phyloP scores from a whole-genome alignment of 2,888 invertebrate genomes.

The Leistus spinibarbis region DNA sequence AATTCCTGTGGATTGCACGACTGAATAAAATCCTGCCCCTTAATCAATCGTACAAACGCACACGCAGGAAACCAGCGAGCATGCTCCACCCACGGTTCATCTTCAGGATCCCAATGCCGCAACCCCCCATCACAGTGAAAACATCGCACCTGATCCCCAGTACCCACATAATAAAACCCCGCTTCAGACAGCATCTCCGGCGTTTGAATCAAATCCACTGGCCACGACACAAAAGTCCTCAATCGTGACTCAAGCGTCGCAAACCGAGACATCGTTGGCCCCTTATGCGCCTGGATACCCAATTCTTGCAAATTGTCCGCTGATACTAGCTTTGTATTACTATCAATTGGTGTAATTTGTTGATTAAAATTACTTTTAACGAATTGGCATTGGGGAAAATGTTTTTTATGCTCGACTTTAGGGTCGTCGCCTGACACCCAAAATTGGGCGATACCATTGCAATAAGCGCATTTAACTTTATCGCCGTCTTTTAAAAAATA shows the following conservation, averaged over 20 bases:
- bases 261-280: constrained; percentile 70
- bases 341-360: constrained; percentile 1
- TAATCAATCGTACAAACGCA: constrained; percentile 79
- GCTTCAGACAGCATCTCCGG: constrained; percentile 81
- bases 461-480: constrained; percentile 81
- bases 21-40: constrained; percentile 79
- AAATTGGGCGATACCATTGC: constrained; percentile 70
- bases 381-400: constrained; percentile 67
- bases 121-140: constrained; percentile 95
- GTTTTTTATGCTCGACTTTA: constrained; percentile 68
- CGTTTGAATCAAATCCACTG: constrained; percentile 73
- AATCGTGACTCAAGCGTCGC: constrained; percentile 73
- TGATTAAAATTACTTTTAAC: constrained; percentile 56
- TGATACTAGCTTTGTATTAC: constrained; percentile 53
- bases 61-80: constrained; percentile 93
- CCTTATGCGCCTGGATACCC: constrained; percentile 65
- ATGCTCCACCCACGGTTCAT: constrained; percentile 94
- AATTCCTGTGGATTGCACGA: constrained; percentile 55
- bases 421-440: constrained; percentile 75
- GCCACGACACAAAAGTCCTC: constrained; percentile 78
- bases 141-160: constrained; percentile 81
- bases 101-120: constrained; percentile 86
- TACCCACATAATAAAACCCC: constrained; percentile 85
- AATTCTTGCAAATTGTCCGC: constrained; percentile 61
- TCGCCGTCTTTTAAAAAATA: constrained; percentile 77